Evolutionary conservation across 2,113 vertebrate species (phyloP).

Genomic region (Murina feae): DNA sequence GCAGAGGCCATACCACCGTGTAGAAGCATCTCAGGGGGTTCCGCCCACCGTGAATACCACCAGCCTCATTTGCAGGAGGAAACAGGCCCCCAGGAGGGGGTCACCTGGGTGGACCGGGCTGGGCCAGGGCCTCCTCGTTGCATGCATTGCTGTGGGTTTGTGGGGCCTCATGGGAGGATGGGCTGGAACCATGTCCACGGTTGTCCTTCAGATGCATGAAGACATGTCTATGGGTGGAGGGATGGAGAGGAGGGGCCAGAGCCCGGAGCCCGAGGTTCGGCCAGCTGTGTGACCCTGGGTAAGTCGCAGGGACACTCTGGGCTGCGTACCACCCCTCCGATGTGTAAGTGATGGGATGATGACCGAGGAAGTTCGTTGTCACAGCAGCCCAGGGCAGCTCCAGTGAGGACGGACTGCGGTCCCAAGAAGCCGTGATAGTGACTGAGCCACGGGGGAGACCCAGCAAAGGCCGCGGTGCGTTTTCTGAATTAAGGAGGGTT

Average conservation of each 20-base stretch:
- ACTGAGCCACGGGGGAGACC: fast-evolving
- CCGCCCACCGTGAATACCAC: fast-evolving
- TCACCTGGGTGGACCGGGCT: fast-evolving
- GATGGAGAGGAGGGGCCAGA: fast-evolving
- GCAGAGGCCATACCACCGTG: not conserved
- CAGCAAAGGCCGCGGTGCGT: fast-evolving
- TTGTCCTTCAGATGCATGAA: too few relatives aligned
- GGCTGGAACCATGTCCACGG: fast-evolving
- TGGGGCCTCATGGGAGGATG: not conserved
- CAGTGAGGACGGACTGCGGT: fast-evolving
- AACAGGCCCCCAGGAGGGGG: not conserved
- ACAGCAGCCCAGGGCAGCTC: fast-evolving
- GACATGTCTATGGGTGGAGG: fast-evolving
- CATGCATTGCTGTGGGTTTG: fast-evolving
- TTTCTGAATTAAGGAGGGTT: not conserved
- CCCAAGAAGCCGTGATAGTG: fast-evolving
- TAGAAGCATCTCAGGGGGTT: not conserved
- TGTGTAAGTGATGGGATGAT: fast-evolving
- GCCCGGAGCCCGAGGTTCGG: fast-evolving
- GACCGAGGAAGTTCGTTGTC: not conserved
- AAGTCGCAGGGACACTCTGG: not conserved
- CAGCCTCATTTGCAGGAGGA: not conserved
- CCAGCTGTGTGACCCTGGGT: not conserved
- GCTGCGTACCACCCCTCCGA: fast-evolving
- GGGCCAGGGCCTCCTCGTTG: fast-evolving